These are phyloP conservation scores for Notolepis coatsorum DNA, from an alignment of 2,797 vertebrate species.

Conservation along the genomic window DNA sequence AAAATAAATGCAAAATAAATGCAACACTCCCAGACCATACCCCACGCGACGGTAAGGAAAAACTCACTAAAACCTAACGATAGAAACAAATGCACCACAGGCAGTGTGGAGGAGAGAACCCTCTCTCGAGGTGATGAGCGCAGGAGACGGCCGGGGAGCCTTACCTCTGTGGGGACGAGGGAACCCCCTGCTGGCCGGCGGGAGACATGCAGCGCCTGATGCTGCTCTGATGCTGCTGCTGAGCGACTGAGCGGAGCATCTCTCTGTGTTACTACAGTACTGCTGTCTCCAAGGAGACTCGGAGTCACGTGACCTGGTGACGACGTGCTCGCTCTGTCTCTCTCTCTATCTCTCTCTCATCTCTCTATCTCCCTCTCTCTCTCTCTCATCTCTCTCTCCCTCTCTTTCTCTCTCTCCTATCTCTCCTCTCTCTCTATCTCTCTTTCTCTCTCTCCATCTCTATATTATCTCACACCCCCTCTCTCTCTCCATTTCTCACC, in stretches of 20 bases:
- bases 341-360: constrained; percentile 45
- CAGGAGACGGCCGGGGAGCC: constrained; percentile 36
- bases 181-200: constrained; percentile 68
- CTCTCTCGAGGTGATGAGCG: background rate
- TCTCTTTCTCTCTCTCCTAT: constrained; percentile 25
- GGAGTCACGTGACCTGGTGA: constrained; percentile 80
- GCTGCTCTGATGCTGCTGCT: constrained; percentile 74
- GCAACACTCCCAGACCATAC: no score
- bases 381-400: constrained; percentile 28
- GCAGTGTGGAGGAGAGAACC: no score
- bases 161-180: constrained; percentile 75
- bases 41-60: no score
- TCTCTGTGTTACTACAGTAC: constrained; percentile 81
- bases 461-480: background rate
- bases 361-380: constrained; percentile 43
- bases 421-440: constrained; percentile 27
- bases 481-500: constrained; percentile 3
- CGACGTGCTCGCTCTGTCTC: constrained; percentile 52
- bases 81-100: no score
- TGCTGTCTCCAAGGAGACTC: constrained; percentile 90
- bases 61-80: no score
- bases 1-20: no score
- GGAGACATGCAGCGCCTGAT: constrained; percentile 74
- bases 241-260: constrained; percentile 81
- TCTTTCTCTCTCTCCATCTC: constrained; percentile 37